Evolutionary conservation across 1,140 invertebrate species (phyloP), one percentile per base, ranked within the genome.

Genomic region (Helicoverpa armigera): DNA sequence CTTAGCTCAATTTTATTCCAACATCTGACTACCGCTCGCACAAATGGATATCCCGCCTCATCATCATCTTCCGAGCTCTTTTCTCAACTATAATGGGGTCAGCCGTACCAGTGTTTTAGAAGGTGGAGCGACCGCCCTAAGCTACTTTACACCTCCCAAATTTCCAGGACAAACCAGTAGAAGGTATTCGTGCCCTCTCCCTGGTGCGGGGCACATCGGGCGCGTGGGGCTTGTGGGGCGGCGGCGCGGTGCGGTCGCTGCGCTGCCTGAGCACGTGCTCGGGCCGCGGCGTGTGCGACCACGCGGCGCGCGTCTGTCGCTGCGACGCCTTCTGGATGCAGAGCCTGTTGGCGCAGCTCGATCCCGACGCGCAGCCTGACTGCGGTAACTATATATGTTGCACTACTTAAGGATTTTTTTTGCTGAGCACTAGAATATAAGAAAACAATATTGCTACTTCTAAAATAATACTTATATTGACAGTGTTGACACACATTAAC

Each of bases 261-360:
- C 96, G 98, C 63, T 99, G 98, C 87, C 98, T 99, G 89, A 99
- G 99, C 94, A 97, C 98, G 92, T 99, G 98, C 95, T 99, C 98
- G 54, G 97, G 97, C 2, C 98, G 99, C 94, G 98, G 98, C 56
- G 96, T 96, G 18, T 99, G 98, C 93, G 97, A 99, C 93, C 97
- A 98, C 89, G 96, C 97, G 82, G 97, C 97, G 11, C 96, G 98
- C 88, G 96, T 96, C 70, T 99, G 98, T 89, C 95, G 98, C 67
- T 99, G 98, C 95, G 98, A 99, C 94, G 97, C 98, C 43, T 99
- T 99, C 95, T 99, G 98, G 98, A 99, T 99, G 98, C 97, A 98
- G 94, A 96, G 96, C 93, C 88, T 95, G 11, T 88, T 95, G 51
- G 88, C 94, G 43, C 63, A 67, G 56, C 56, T 58, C 5, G 56